Evolutionary conservation across 2,888 invertebrate species (phyloP).

Genomic region (Acronicta psi): DNA sequence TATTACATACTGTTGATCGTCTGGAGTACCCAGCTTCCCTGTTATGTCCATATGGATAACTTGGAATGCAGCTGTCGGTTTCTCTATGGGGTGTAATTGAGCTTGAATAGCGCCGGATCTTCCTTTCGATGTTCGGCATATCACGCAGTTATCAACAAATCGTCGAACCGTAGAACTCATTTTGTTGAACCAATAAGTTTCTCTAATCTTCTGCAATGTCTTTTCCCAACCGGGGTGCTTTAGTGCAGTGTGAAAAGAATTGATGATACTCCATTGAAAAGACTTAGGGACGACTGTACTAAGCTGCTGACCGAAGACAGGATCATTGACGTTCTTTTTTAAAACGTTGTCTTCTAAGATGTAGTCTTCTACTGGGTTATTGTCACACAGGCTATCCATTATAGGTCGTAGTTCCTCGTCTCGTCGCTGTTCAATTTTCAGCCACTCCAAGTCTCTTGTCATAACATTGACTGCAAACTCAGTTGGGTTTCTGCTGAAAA

Average conservation of each 20-base stretch:
- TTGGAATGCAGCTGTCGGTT: neutral
- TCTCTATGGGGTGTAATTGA: neutral
- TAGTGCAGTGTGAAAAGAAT: neutral
- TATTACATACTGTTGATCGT: neutral
- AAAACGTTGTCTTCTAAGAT: neutral
- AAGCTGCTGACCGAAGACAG: neutral
- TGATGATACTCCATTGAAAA: neutral
- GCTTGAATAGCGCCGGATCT: neutral
- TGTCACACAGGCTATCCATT: neutral
- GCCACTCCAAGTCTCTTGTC: neutral
- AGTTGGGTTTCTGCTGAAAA: neutral
- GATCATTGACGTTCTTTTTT: neutral
- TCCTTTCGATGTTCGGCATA: neutral
- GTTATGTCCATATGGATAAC: neutral
- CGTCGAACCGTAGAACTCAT: neutral
- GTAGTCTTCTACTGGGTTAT: neutral
- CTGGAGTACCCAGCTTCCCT: neutral
- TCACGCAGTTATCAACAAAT: neutral
- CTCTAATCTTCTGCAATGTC: neutral
- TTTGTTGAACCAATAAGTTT: neutral
- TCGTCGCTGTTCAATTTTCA: neutral
- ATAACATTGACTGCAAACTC: neutral
- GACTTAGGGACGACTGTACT: neutral
- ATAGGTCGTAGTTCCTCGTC: neutral
- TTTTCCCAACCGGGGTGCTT: slow-evolving; percentile 12